These are phyloP conservation scores for Phrixothrix hirtus DNA, from an alignment of 2,888 invertebrate species.

Conservation along the genomic window DNA sequence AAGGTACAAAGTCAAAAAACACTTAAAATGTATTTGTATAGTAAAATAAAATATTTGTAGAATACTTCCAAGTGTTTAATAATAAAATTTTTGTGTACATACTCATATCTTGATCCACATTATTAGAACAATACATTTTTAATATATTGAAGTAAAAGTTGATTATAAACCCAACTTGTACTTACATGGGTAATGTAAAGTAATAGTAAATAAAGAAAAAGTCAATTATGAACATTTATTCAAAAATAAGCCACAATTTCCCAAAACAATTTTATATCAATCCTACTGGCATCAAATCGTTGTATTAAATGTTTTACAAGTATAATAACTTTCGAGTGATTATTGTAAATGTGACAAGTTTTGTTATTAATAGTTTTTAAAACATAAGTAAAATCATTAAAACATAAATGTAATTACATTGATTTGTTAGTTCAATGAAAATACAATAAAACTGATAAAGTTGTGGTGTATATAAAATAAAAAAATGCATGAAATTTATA, in stretches of 20 bases:
- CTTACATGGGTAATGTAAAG: too few species aligned
- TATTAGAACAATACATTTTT: too few species aligned
- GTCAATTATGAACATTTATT: conserved; percentile 18
- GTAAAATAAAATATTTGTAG: background rate
- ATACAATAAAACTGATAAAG: background rate
- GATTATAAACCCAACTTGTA: too few species aligned
- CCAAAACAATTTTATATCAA: conserved; percentile 16
- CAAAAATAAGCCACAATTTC: conserved; percentile 27
- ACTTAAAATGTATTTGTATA: background rate
- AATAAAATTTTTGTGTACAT: too few species aligned
- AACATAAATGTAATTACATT: too few species aligned
- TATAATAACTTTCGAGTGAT: too few species aligned
- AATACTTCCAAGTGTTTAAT: background rate
- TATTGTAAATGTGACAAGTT: background rate
- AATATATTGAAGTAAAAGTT: too few species aligned
- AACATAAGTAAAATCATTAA: too few species aligned
- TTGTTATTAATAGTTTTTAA: too few species aligned
- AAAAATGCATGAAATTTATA: background rate
- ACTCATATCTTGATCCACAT: too few species aligned
- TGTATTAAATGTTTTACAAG: conserved; percentile 8
- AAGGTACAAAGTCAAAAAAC: too few species aligned
- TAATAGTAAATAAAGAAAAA: too few species aligned
- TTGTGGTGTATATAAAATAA: background rate
- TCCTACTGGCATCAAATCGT: conserved; percentile 2
- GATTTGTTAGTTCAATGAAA: background rate